A percentile compares a stretch with the other conserved stretches of the same genome.
Conservation (phyloP, 2,888 invertebrate genomes). For the Dorcus parallelipipedus region DNA sequence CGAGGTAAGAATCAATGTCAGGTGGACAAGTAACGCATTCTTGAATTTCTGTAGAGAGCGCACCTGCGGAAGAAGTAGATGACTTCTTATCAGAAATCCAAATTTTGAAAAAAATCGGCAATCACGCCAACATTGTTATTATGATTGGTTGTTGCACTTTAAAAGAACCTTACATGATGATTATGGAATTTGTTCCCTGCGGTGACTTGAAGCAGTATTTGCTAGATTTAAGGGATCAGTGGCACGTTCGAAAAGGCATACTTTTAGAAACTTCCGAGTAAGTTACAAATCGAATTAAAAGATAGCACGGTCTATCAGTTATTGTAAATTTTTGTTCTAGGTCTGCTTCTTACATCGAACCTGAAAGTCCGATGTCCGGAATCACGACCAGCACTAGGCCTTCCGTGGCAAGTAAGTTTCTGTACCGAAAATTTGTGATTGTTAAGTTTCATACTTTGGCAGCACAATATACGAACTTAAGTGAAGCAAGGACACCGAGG, state of each 20-base stretch:
- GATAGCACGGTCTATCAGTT: too few relatives aligned
- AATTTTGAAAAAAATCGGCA: conserved; percentile 73
- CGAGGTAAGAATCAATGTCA: conserved; percentile 53
- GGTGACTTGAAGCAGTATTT: conserved; percentile 70
- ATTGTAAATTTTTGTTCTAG: neutral
- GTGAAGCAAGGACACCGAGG: conserved; percentile 39
- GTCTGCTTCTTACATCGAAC: conserved; percentile 26
- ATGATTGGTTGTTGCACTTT: conserved; percentile 72
- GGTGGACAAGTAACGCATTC: too few relatives aligned
- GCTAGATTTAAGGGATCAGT: conserved; percentile 48
- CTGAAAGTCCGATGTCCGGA: conserved; percentile 17
- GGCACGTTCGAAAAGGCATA: conserved; percentile 21
- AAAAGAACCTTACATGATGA: conserved; percentile 65
- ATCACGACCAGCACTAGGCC: conserved; percentile 39
- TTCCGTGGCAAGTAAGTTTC: conserved; percentile 58
- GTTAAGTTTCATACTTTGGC: conserved; percentile 27
- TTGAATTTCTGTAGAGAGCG: conserved; percentile 48
- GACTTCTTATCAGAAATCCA: conserved; percentile 76
- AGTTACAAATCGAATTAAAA: too few relatives aligned
- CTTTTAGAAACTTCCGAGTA: too few relatives aligned
- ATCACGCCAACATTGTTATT: conserved; percentile 72
- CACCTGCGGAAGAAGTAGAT: conserved; percentile 58
- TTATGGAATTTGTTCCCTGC: conserved; percentile 76
- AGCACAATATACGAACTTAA: conserved; percentile 57
- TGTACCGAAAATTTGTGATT: neutral